Evolutionary conservation across 2,888 invertebrate genomes (phyloP).

Genomic region (Drymonia ruficornis): DNA sequence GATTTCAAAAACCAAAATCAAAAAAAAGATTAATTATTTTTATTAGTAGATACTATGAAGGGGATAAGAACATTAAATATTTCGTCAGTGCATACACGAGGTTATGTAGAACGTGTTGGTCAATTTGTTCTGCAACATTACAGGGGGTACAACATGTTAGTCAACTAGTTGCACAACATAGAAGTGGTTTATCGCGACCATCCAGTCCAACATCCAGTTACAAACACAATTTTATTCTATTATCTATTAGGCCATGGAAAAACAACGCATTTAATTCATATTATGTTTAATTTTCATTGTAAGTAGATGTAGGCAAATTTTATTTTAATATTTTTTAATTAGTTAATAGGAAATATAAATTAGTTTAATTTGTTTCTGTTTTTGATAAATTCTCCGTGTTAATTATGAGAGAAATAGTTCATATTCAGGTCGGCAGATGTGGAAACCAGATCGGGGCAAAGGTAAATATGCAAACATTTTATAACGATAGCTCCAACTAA

Average conservation of each 20-base stretch:
- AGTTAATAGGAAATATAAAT: constrained; percentile 26
- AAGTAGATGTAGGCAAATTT: constrained; percentile 58
- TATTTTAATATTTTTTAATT: constrained; percentile 50
- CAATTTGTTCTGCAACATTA: too few species aligned
- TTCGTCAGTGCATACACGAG: too few species aligned
- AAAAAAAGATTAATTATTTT: too few species aligned
- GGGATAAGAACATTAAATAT: too few species aligned
- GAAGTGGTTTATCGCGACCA: background rate
- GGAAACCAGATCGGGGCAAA: constrained; percentile 90
- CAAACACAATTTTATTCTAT: constrained; percentile 4
- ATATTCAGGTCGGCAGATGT: constrained; percentile 86
- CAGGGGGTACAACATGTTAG: too few species aligned
- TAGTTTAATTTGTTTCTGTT: constrained; percentile 40
- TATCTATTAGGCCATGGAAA: constrained; percentile 46
- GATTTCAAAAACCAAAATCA: too few species aligned
- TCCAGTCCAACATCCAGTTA: background rate
- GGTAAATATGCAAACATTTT: constrained; percentile 69
- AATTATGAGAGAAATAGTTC: constrained; percentile 92
- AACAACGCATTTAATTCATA: constrained; percentile 26
- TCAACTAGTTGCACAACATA: too few species aligned
- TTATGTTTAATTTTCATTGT: constrained; percentile 37
- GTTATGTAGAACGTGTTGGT: too few species aligned
- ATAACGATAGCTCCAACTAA: background rate
- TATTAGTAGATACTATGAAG: too few species aligned
- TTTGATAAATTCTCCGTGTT: constrained; percentile 53